Conservation (phyloP, 2,797 vertebrate genomes). For the Darevskia mixta region DNA sequence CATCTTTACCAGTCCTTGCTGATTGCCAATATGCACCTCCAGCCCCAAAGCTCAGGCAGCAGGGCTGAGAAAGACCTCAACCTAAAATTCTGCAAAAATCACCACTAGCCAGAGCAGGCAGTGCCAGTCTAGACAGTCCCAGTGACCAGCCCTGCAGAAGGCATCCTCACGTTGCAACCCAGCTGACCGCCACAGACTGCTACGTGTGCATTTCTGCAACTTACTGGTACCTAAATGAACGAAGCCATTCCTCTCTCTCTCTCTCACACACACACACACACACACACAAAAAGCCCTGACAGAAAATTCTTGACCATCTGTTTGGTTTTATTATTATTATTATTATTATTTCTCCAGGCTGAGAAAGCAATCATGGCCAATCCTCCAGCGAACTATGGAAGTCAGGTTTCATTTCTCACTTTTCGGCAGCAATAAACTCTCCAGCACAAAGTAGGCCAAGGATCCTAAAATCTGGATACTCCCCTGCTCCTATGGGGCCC, state of each 20-base stretch:
- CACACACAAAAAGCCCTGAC: conserved; percentile 34
- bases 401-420: conserved; percentile 70
- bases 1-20: neutral
- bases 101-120: too few relatives aligned
- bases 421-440: conserved; percentile 69
- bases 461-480: conserved; percentile 51
- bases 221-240: conserved; percentile 64
- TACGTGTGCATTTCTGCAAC: conserved; percentile 51
- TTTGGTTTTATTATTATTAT: conserved; percentile 49
- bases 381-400: conserved; percentile 73
- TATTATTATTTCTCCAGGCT: conserved; percentile 71
- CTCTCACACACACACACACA: too few relatives aligned
- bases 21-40: conserved; percentile 50
- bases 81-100: neutral
- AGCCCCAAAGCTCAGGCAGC: too few relatives aligned
- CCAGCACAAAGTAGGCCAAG: conserved; percentile 59
- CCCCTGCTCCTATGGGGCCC: conserved; percentile 50
- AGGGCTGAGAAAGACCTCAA: conserved; percentile 12
- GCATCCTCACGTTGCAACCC: neutral
- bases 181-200: conserved; percentile 35
- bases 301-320: conserved; percentile 74
- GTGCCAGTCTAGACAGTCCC: neutral
- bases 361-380: conserved; percentile 74
- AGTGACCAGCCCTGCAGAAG: neutral
- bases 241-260: conserved; percentile 61